Conservation (phyloP, 2,113 vertebrate genomes). For the Aramus guarauna region DNA sequence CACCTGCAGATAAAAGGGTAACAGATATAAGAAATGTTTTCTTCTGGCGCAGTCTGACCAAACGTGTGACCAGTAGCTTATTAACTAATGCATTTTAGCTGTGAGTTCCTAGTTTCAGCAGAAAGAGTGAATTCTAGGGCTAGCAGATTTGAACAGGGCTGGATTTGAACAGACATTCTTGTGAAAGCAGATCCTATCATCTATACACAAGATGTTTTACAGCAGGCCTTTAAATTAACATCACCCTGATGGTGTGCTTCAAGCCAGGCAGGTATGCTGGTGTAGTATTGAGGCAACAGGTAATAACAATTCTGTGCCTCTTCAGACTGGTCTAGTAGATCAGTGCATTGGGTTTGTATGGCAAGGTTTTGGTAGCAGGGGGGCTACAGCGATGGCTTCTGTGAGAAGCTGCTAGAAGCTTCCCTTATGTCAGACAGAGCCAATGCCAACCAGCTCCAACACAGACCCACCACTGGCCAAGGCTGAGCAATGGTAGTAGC, state of each 20-base stretch:
- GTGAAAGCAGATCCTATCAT: neutral
- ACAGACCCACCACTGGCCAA: too few species aligned
- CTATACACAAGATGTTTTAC: neutral
- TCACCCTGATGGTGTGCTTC: neutral
- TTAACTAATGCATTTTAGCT: neutral
- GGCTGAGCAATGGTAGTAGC: too few species aligned
- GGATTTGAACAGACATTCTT: neutral
- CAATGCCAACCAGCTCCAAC: too few species aligned
- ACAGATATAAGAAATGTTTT: neutral
- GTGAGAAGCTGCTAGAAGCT: too few species aligned
- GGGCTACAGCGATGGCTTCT: too few species aligned
- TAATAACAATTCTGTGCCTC: neutral
- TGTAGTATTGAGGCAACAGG: neutral
- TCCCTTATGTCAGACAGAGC: too few species aligned
- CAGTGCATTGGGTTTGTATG: too few species aligned
- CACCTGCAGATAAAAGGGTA: neutral
- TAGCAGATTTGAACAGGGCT: neutral
- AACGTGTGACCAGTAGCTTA: neutral
- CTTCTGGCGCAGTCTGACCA: neutral
- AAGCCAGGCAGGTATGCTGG: neutral
- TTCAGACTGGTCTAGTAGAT: neutral
- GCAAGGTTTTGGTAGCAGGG: too few species aligned
- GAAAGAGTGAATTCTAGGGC: neutral
- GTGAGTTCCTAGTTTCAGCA: neutral
- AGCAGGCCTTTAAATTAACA: neutral